A percentile compares a stretch with the other conserved stretches of the same genome.
Evolutionary conservation across 2,888 invertebrate genomes (phyloP).

Genomic region (Cylloceria caligata): DNA sequence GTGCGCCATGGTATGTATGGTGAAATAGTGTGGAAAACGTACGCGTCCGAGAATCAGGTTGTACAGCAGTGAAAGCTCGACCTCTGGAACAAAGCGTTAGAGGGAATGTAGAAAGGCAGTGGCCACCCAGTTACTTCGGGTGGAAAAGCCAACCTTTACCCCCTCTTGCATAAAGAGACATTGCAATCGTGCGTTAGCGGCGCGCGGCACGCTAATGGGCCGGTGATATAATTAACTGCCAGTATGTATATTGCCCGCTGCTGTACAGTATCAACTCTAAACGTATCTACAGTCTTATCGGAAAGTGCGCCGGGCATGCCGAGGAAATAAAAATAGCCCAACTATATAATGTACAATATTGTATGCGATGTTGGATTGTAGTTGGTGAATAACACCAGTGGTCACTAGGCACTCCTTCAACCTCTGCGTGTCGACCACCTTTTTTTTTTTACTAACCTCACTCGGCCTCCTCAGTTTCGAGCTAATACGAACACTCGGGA

Average conservation of each 20-base stretch:
- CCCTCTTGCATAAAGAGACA: conserved; percentile 64
- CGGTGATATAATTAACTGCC: conserved; percentile 78
- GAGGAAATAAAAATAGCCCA: conserved; percentile 72
- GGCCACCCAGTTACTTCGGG: conserved; percentile 50
- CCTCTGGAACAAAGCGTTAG: conserved; percentile 54
- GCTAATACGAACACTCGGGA: conserved; percentile 60
- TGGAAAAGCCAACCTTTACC: conserved; percentile 62
- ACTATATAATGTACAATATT: conserved; percentile 41
- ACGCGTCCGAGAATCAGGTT: conserved; percentile 55
- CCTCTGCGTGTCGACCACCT: conserved; percentile 56
- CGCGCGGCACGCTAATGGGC: conserved; percentile 76
- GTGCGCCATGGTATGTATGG: conserved; percentile 13
- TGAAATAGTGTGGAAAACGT: conserved; percentile 53
- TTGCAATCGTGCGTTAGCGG: conserved; percentile 75
- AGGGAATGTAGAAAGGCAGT: conserved; percentile 51
- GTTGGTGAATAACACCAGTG: conserved; percentile 17
- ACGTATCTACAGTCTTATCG: conserved; percentile 48
- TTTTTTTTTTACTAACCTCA: background rate
- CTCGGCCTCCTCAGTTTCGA: conserved; percentile 10
- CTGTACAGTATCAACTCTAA: background rate
- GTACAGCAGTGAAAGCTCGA: conserved; percentile 47
- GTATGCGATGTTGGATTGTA: conserved; percentile 5
- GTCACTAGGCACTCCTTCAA: conserved; percentile 1
- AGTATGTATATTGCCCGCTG: background rate
- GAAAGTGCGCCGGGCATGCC: conserved; percentile 47